Conservation (phyloP, 1,140 invertebrate species). For the Musca domestica region DNA sequence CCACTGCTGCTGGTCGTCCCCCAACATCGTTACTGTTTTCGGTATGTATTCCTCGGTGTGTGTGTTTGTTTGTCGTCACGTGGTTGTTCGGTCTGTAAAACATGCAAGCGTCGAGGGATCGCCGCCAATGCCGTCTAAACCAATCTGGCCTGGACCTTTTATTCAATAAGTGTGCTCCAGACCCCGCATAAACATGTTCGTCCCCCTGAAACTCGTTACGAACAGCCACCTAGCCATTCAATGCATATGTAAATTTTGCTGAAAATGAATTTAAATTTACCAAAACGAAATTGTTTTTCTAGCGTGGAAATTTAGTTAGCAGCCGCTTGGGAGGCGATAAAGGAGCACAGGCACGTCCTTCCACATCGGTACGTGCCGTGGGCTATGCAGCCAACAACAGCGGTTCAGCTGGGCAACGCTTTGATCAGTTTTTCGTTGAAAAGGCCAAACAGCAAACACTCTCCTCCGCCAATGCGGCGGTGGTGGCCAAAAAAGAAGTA, state of each 20-base stretch:
- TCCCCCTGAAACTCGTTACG: not conserved
- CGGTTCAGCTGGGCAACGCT: conserved; percentile 57
- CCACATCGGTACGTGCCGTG: conserved; percentile 93
- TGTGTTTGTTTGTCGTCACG: not conserved
- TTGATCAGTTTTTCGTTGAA: conserved; percentile 76
- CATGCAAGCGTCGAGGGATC: too few relatives aligned
- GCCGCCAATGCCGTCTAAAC: too few relatives aligned
- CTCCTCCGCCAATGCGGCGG: conserved; percentile 48
- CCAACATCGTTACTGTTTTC: conserved; percentile 49
- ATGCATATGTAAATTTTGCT: conserved; percentile 1
- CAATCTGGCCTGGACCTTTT: too few relatives aligned
- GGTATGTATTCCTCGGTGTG: conserved; percentile 26
- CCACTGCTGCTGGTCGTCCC: conserved; percentile 44
- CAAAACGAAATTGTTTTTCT: conserved; percentile 1
- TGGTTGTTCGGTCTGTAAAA: not conserved
- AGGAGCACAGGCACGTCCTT: conserved; percentile 65
- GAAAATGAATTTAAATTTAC: not conserved
- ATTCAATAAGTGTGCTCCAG: too few relatives aligned
- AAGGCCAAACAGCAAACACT: conserved; percentile 55
- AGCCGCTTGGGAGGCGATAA: conserved; percentile 38
- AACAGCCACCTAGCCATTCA: not conserved
- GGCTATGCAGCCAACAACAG: conserved; percentile 81
- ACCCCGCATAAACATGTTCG: too few relatives aligned
- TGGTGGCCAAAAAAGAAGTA: conserved; percentile 67
- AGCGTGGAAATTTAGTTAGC: conserved; percentile 47